Evolutionary conservation across 2,888 invertebrate genomes (phyloP).

Genomic region (Ceratothoa steindachneri): DNA sequence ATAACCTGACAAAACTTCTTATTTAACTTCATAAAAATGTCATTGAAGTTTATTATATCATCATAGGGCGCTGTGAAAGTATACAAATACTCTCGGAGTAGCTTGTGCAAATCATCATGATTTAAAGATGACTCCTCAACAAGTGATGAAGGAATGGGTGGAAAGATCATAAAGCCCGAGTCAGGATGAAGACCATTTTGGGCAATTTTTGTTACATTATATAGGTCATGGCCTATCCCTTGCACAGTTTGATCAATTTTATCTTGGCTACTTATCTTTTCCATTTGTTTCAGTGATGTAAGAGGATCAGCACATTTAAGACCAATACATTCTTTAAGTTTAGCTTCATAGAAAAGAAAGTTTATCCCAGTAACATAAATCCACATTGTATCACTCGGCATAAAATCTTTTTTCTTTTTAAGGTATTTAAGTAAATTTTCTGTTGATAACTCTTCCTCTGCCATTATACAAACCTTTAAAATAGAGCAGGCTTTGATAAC

Average conservation of each 20-base stretch:
- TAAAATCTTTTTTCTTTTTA: not conserved
- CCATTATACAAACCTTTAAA: not conserved
- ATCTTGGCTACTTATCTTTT: not conserved
- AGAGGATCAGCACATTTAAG: not conserved
- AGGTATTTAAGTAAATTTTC: not conserved
- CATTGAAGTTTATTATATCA: not conserved
- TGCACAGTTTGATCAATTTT: not conserved
- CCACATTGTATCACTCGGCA: not conserved
- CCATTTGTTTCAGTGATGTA: not conserved
- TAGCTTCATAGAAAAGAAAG: not conserved
- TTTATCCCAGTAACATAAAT: not conserved
- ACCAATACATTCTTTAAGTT: not conserved
- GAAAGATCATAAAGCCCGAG: not conserved
- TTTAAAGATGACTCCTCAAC: not conserved
- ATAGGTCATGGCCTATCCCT: not conserved
- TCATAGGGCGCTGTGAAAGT: not conserved
- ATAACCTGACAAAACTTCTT: not conserved
- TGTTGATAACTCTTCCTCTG: not conserved
- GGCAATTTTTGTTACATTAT: not conserved
- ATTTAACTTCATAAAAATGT: not conserved
- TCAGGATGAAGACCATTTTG: not conserved
- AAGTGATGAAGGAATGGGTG: not conserved
- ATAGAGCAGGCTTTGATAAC: no score
- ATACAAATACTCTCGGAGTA: not conserved
- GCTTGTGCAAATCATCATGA: not conserved